phyloP scores from a whole-genome alignment of 2,113 vertebrate species.

The Platanista minor region DNA sequence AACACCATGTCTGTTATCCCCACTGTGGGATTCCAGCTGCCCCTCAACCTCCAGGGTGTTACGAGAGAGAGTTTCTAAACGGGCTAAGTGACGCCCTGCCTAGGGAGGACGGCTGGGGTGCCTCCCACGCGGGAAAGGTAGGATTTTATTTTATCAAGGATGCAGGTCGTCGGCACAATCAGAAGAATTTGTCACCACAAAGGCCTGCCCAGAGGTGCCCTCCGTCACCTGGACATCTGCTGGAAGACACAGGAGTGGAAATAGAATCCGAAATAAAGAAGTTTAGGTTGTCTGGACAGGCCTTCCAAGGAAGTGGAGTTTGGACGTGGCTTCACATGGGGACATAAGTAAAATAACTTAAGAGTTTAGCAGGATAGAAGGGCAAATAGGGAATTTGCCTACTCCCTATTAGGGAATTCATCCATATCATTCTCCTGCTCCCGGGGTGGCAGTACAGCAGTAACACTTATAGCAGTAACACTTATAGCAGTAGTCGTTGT shows the following conservation, averaged over 20 bases:
- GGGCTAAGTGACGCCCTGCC: not conserved
- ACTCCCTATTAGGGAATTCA: too few species aligned
- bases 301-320: not conserved
- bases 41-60: rapidly evolving
- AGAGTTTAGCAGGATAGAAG: not conserved
- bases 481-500: rapidly evolving
- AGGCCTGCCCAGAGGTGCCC: not conserved
- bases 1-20: rapidly evolving
- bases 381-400: too few species aligned
- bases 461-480: rapidly evolving
- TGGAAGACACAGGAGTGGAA: not conserved
- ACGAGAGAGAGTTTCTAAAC: not conserved
- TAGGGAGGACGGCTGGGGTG: not conserved
- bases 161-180: rapidly evolving
- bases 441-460: rapidly evolving
- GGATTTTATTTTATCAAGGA: not conserved
- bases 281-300: not conserved
- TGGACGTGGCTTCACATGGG: rapidly evolving
- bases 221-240: not conserved
- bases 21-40: not conserved
- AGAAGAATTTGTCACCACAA: not conserved
- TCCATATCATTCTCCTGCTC: not conserved
- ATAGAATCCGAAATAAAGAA: not conserved
- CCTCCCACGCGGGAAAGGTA: not conserved
- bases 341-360: not conserved